These are phyloP conservation scores for Altica lythri DNA, from an alignment of 2,888 invertebrate species.

Conservation along the genomic window DNA sequence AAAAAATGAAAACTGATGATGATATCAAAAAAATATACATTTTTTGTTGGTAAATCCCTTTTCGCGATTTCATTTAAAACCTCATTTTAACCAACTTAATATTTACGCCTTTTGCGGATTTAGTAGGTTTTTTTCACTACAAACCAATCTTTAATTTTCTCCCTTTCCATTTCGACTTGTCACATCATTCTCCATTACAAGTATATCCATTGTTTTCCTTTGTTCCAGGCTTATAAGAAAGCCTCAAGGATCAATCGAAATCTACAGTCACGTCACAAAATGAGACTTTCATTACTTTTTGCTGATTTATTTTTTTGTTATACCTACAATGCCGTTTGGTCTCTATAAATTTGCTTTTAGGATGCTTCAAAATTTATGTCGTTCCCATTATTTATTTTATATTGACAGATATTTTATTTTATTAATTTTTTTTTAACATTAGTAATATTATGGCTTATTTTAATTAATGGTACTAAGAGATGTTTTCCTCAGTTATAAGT, in stretches of 20 bases:
- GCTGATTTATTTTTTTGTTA: neutral
- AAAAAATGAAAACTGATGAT: no score
- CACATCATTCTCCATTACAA: constrained; percentile 39
- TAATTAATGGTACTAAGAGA: no score
- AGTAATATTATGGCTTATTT: no score
- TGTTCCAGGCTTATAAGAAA: constrained; percentile 8
- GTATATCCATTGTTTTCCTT: constrained; percentile 14
- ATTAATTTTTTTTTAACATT: no score
- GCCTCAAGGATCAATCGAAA: constrained; percentile 13
- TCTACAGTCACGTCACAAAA: constrained; percentile 9
- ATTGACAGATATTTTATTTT: no score
- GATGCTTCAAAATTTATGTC: no score
- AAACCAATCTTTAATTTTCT: constrained; percentile 24
- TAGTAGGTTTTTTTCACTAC: neutral
- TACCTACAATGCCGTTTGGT: no score
- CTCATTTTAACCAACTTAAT: constrained; percentile 9
- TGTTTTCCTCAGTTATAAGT: no score
- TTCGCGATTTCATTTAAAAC: constrained; percentile 10
- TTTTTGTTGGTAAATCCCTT: constrained; percentile 1
- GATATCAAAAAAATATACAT: constrained; percentile 5
- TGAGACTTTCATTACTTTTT: constrained; percentile 15
- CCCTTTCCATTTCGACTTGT: constrained; percentile 29
- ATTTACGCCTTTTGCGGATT: constrained; percentile 1
- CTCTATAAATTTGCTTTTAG: no score
- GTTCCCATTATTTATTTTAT: no score